Evolutionary conservation across 2,888 invertebrate genomes (phyloP).

Genomic region (Sphinx pinastri): DNA sequence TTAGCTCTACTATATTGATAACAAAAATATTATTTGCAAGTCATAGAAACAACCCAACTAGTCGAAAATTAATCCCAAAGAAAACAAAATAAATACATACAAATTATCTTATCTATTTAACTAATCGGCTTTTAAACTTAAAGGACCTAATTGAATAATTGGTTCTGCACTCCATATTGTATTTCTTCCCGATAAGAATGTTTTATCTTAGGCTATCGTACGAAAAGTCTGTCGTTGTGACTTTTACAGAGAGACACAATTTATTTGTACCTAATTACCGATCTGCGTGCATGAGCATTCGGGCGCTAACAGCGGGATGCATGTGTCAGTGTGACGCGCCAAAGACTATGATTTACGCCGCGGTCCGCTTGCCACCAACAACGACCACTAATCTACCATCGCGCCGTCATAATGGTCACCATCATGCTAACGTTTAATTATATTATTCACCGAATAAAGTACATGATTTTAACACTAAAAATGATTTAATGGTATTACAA

Average conservation of each 20-base stretch:
- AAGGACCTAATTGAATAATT: too few relatives aligned
- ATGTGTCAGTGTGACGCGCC: conserved; percentile 73
- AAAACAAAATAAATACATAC: too few relatives aligned
- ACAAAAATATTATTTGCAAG: background rate
- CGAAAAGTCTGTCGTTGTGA: background rate
- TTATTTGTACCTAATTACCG: background rate
- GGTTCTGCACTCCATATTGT: too few relatives aligned
- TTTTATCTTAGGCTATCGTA: too few relatives aligned
- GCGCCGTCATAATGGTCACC: conserved; percentile 16
- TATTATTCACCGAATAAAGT: conserved; percentile 19
- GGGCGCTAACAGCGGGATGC: conserved; percentile 56
- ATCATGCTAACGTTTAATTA: conserved; percentile 22
- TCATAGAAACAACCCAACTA: background rate
- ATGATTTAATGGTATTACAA: conserved; percentile 8
- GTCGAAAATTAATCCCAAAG: background rate
- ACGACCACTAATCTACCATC: conserved; percentile 70
- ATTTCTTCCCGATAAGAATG: too few relatives aligned
- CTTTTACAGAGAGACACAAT: conserved; percentile 27
- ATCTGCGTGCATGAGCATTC: background rate
- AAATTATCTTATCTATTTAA: too few relatives aligned
- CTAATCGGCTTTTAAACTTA: too few relatives aligned
- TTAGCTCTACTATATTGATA: too few relatives aligned
- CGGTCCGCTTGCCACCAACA: conserved; percentile 75
- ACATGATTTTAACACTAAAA: conserved; percentile 3
- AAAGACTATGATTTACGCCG: conserved; percentile 80